These are phyloP conservation scores for Potorous gilbertii DNA, from an alignment of 2,797 vertebrate species.

Conservation along the genomic window DNA sequence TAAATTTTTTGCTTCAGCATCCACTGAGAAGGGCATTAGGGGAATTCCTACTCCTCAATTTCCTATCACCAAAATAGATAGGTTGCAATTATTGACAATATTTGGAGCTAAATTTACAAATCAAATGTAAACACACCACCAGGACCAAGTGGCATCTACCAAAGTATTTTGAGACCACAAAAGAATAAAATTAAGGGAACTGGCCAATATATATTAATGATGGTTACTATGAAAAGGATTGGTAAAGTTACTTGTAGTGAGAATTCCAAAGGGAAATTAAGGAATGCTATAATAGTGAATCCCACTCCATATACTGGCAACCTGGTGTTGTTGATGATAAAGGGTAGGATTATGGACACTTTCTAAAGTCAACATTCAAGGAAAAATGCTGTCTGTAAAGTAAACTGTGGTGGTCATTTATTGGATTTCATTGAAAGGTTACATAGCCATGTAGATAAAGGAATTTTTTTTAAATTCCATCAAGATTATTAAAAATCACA, in stretches of 20 bases:
- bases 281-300: neutral
- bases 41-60: constrained; percentile 11
- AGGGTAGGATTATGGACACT: neutral
- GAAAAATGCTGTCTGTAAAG: neutral
- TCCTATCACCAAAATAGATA: neutral
- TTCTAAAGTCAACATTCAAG: constrained; percentile 7
- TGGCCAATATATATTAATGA: neutral
- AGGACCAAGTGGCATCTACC: neutral
- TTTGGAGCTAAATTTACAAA: neutral
- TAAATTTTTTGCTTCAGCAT: neutral
- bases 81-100: constrained; percentile 24
- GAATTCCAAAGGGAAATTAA: neutral
- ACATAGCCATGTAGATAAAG: constrained; percentile 32
- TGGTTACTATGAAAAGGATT: neutral
- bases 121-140: neutral
- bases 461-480: neutral
- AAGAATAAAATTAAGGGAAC: neutral
- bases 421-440: neutral
- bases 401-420: neutral
- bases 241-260: neutral
- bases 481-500: constrained; percentile 27
- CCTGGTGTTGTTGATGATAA: neutral
- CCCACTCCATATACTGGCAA: neutral
- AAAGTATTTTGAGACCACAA: constrained; percentile 30
- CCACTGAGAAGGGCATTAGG: neutral